These are phyloP conservation scores for Baryphthengus martii DNA, from an alignment of 2,113 vertebrate species.

Conservation along the genomic window DNA sequence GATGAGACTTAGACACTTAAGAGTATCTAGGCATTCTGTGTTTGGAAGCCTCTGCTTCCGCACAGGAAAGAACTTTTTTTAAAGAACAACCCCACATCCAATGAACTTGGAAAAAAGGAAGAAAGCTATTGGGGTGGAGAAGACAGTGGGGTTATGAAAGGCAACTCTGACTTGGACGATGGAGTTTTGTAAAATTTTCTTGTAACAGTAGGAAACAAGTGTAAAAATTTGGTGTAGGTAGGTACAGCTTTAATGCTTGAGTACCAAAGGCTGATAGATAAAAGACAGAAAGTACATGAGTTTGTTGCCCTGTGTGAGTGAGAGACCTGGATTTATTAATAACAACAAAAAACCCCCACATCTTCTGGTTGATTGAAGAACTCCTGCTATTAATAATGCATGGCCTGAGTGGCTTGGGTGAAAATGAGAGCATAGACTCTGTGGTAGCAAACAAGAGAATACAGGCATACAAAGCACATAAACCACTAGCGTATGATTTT, in stretches of 20 bases:
- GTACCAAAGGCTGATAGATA: background rate
- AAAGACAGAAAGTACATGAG: background rate
- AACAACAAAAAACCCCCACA: background rate
- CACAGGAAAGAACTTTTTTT: background rate
- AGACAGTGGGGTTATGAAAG: background rate
- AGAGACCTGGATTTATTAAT: background rate
- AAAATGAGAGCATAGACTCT: background rate
- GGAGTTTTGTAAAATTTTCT: background rate
- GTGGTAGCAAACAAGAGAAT: background rate
- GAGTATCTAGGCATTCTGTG: background rate
- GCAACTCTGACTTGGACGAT: background rate
- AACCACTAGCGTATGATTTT: background rate
- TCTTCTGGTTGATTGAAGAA: background rate
- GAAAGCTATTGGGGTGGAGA: background rate
- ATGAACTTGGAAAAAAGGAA: background rate
- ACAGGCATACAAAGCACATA: background rate
- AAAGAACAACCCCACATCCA: background rate
- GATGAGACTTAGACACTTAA: background rate
- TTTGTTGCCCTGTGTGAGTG: background rate
- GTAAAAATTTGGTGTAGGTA: background rate
- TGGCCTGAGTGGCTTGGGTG: background rate
- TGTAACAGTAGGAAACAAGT: background rate
- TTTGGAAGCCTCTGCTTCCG: background rate
- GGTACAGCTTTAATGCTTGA: background rate
- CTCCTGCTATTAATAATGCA: background rate